Conservation (phyloP, 2,888 invertebrate genomes). For the Yponomeuta cagnagella region DNA sequence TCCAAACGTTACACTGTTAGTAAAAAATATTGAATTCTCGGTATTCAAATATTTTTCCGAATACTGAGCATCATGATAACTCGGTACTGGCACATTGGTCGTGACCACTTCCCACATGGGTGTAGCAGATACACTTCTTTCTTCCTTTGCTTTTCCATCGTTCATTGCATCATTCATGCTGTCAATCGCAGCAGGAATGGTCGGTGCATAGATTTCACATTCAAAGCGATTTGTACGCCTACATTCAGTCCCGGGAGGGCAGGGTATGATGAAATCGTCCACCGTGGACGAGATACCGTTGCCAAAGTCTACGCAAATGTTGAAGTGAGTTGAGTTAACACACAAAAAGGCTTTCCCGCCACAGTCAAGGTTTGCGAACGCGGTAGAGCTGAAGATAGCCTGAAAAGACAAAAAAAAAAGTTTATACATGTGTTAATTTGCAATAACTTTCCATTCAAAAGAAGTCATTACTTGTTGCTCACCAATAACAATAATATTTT, state of each 20-base stretch:
- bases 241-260: constrained; percentile 55
- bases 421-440: neutral
- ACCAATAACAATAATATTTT: neutral
- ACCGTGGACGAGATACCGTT: constrained; percentile 54
- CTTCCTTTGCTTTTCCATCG: constrained; percentile 14
- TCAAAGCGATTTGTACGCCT: constrained; percentile 46
- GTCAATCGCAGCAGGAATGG: constrained; percentile 26
- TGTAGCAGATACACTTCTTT: constrained; percentile 12
- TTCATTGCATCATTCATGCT: constrained; percentile 25
- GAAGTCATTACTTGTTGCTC: neutral
- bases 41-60: constrained; percentile 20
- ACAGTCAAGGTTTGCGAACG: constrained; percentile 45
- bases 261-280: constrained; percentile 53
- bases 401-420: constrained; percentile 32
- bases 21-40: neutral
- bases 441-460: neutral
- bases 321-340: constrained; percentile 62
- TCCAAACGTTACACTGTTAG: neutral
- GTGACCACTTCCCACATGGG: constrained; percentile 16
- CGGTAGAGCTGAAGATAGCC: constrained; percentile 38
- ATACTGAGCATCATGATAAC: constrained; percentile 15
- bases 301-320: constrained; percentile 67
- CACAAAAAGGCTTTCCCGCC: constrained; percentile 65
- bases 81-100: constrained; percentile 11
- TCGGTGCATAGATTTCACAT: constrained; percentile 47